phyloP scores from a whole-genome alignment of 2,797 vertebrate genomes.

The Eulemur rubriventer region DNA sequence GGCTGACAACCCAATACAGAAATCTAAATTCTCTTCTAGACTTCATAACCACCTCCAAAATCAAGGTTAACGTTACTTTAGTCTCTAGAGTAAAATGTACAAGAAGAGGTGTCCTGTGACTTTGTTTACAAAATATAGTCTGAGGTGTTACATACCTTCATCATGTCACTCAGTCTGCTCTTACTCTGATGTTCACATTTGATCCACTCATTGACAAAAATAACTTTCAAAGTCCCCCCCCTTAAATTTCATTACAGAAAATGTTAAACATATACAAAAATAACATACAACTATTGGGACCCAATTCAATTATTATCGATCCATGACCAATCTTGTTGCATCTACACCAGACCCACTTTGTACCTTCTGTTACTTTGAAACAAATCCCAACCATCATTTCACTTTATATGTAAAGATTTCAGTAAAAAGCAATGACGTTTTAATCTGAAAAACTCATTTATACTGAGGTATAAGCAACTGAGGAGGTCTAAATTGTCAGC shows the following conservation, averaged over 20 bases:
- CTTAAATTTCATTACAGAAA: neutral
- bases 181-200: neutral
- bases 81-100: neutral
- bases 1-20: neutral
- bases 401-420: neutral
- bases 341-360: neutral
- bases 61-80: neutral
- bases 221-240: neutral
- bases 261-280: neutral
- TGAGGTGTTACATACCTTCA: neutral
- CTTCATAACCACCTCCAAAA: neutral
- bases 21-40: neutral
- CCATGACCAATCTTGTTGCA: neutral
- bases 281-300: too few relatives aligned
- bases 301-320: neutral
- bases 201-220: neutral
- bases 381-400: neutral
- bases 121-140: neutral
- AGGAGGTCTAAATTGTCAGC: neutral
- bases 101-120: neutral
- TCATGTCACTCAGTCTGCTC: accelerated
- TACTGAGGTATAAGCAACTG: neutral
- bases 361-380: neutral
- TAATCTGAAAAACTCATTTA: conserved; percentile 13
- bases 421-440: conserved; percentile 1